These are phyloP conservation scores for Sinocyclocheilus grahami DNA, from an alignment of 2,113 vertebrate genomes.

Conservation along the genomic window DNA sequence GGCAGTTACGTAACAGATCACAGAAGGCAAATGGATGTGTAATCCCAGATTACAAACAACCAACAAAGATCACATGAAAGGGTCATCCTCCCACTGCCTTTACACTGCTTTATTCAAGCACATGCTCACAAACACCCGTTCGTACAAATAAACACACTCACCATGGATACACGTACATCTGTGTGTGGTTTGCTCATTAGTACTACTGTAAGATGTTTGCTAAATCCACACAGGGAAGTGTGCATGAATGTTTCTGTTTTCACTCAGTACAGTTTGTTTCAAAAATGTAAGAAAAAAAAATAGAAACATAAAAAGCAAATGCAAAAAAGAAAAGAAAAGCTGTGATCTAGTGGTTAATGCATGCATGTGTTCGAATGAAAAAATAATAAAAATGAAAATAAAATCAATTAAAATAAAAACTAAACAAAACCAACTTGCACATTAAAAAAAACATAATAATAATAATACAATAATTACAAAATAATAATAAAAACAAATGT, in stretches of 20 bases:
- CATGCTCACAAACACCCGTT: slow-evolving; percentile 20
- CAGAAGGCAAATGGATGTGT: slow-evolving; percentile 72
- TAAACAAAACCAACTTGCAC: too few relatives aligned
- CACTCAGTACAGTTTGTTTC: not conserved
- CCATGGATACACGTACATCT: not conserved
- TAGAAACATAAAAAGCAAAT: too few relatives aligned
- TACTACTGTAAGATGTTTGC: not conserved
- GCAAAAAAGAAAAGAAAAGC: too few relatives aligned
- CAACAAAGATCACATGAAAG: slow-evolving; percentile 60
- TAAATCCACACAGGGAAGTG: not conserved
- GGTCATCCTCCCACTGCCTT: slow-evolving; percentile 55
- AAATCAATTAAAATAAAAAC: too few relatives aligned
- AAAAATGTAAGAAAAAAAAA: not conserved
- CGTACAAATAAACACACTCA: slow-evolving; percentile 23
- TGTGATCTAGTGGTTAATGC: too few relatives aligned
- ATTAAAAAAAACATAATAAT: not conserved
- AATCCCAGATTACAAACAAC: slow-evolving; percentile 82
- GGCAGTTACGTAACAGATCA: slow-evolving; percentile 70
- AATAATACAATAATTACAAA: not conserved
- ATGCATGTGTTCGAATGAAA: too few relatives aligned
- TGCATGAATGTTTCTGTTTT: not conserved
- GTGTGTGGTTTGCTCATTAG: slow-evolving; percentile 23
- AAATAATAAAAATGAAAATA: too few relatives aligned
- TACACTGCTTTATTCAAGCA: slow-evolving; percentile 12
- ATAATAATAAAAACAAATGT: too few relatives aligned